Evolutionary conservation across 2,113 vertebrate genomes (phyloP).

Genomic region (Camelus bactrianus): DNA sequence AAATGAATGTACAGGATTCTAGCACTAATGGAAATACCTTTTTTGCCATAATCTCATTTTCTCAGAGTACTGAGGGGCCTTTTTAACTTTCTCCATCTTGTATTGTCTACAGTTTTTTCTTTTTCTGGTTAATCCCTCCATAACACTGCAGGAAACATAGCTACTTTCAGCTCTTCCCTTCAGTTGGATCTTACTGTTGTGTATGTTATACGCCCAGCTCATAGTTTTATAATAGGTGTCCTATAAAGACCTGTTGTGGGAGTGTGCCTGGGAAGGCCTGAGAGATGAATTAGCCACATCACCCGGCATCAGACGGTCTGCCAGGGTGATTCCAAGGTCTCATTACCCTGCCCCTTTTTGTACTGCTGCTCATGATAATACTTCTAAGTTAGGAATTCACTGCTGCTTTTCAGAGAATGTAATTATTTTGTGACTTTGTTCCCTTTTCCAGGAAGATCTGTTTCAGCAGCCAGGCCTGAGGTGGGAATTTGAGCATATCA

Average conservation of each 20-base stretch:
- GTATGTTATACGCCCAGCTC: background rate
- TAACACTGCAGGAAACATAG: background rate
- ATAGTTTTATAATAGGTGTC: slow-evolving; percentile 1
- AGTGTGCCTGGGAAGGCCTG: background rate
- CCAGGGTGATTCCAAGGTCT: background rate
- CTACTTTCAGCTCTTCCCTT: slow-evolving; percentile 21
- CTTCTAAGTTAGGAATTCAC: slow-evolving; percentile 16
- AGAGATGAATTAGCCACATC: background rate
- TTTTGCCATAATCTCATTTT: slow-evolving; percentile 45
- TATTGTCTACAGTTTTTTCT: background rate
- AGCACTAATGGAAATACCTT: slow-evolving; percentile 24
- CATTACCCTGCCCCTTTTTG: background rate
- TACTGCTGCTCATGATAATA: background rate
- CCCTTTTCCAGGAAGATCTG: slow-evolving; percentile 93
- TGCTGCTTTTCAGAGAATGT: slow-evolving; percentile 50
- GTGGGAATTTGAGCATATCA: slow-evolving; percentile 95
- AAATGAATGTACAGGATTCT: background rate
- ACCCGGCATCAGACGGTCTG: background rate
- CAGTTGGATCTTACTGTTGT: background rate
- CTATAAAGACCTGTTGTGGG: background rate
- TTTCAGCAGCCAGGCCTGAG: slow-evolving; percentile 98
- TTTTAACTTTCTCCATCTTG: slow-evolving; percentile 24
- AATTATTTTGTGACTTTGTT: slow-evolving; percentile 59
- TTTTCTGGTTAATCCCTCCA: background rate
- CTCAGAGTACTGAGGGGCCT: background rate